Evolutionary conservation across 1,140 invertebrate genomes (phyloP).

Genomic region (Himalopsyche phryganea): DNA sequence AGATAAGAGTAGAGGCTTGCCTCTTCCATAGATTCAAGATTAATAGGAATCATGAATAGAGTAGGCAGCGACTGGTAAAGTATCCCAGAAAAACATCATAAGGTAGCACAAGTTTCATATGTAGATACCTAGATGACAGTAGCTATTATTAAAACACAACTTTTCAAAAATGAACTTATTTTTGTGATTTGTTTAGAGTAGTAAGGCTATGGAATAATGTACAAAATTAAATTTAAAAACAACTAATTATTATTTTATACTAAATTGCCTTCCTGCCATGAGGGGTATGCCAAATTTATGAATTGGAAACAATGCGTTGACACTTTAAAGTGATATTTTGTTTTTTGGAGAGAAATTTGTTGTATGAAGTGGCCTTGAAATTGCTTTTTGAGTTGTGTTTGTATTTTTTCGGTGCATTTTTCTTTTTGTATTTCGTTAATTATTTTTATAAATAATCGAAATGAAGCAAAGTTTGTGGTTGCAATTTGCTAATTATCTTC

Average conservation of each 20-base stretch:
- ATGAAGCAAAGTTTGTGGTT: too few species aligned
- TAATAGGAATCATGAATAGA: background rate
- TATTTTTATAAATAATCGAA: too few species aligned
- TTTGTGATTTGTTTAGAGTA: constrained; percentile 31
- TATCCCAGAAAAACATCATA: constrained; percentile 1
- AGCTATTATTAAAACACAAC: constrained; percentile 20
- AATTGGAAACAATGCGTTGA: constrained; percentile 26
- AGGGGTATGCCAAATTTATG: constrained; percentile 35
- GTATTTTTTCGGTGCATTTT: too few species aligned
- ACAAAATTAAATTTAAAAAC: constrained; percentile 31
- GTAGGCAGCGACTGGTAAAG: background rate
- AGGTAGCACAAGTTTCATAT: constrained; percentile 12
- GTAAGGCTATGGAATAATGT: constrained; percentile 30
- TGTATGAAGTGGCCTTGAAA: constrained; percentile 25
- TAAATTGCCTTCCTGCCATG: constrained; percentile 35
- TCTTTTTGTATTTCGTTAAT: too few species aligned
- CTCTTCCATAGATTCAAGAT: background rate
- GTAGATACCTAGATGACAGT: constrained; percentile 21
- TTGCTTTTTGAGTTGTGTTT: constrained; percentile 8
- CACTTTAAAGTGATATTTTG: constrained; percentile 27
- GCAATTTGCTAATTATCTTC: too few species aligned
- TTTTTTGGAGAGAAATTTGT: constrained; percentile 11
- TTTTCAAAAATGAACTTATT: constrained; percentile 31
- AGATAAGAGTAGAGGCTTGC: constrained; percentile 5
- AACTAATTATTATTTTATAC: constrained; percentile 29